phyloP scores from a whole-genome alignment of 2,888 invertebrate species.

The Spodoptera picta region DNA sequence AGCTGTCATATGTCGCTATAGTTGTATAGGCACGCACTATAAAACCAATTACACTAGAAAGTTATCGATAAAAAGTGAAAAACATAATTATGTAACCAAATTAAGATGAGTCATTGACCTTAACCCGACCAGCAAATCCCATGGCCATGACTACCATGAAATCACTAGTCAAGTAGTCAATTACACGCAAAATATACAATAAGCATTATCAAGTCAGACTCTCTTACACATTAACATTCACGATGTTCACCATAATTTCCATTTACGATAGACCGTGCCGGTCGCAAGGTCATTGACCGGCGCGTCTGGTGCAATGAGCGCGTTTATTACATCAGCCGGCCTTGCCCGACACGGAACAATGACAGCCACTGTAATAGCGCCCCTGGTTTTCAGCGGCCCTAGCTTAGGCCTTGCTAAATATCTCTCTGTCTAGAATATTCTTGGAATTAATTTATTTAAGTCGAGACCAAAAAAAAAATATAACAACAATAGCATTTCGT shows the following conservation, averaged over 20 bases:
- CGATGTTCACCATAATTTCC: constrained; percentile 69
- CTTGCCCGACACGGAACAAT: constrained; percentile 85
- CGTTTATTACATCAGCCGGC: constrained; percentile 82
- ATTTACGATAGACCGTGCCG: constrained; percentile 66
- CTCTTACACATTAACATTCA: constrained; percentile 29
- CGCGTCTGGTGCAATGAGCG: constrained; percentile 75
- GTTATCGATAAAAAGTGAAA: no score
- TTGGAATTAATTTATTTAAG: constrained; percentile 1
- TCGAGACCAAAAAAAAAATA: neutral
- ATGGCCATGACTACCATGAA: no score
- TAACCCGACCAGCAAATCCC: no score
- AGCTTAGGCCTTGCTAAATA: constrained; percentile 16
- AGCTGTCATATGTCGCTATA: no score
- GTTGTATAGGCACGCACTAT: no score
- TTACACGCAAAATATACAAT: no score
- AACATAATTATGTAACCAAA: no score
- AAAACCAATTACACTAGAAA: no score
- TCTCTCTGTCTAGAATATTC: constrained; percentile 28
- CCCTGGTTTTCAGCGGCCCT: constrained; percentile 55
- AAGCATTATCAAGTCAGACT: neutral
- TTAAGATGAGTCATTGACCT: no score
- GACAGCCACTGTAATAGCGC: constrained; percentile 59
- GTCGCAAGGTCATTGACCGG: constrained; percentile 83
- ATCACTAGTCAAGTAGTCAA: no score
- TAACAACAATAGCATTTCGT: constrained; percentile 4